phyloP scores from a whole-genome alignment of 2,888 invertebrate genomes.

The Gymnoscelis rufifasciata region DNA sequence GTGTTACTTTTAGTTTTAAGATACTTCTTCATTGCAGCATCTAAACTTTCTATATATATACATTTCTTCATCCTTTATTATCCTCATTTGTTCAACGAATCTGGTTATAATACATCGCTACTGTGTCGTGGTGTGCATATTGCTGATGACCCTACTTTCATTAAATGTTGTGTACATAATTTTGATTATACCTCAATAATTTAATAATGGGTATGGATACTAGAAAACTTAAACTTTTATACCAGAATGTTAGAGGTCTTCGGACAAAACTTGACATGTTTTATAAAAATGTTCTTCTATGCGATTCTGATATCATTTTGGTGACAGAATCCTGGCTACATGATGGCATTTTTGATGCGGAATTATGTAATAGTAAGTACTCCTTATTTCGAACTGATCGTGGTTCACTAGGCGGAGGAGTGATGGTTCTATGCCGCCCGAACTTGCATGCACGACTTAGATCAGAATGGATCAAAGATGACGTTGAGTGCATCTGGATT shows the following conservation, averaged over 20 bases:
- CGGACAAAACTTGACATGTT: conserved; percentile 17
- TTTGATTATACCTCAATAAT: too few species aligned
- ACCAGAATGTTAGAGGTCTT: conserved; percentile 16
- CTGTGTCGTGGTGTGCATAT: too few species aligned
- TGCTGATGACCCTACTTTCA: too few species aligned
- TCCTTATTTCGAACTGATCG: conserved; percentile 8
- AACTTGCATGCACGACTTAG: neutral
- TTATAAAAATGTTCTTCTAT: conserved; percentile 11
- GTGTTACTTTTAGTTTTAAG: too few species aligned
- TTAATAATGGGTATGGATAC: too few species aligned
- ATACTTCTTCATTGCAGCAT: too few species aligned
- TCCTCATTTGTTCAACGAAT: too few species aligned
- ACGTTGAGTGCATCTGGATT: conserved; percentile 9
- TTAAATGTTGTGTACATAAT: too few species aligned
- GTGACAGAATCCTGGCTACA: conserved; percentile 11
- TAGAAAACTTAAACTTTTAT: too few species aligned
- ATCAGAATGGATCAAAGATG: neutral
- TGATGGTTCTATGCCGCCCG: conserved; percentile 7
- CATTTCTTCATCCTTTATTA: too few species aligned
- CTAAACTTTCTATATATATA: too few species aligned
- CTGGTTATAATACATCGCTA: too few species aligned
- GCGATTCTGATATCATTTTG: conserved; percentile 7
- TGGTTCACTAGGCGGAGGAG: conserved; percentile 5
- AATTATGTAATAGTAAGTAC: conserved; percentile 5
- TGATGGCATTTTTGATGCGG: conserved; percentile 11